A percentile compares a stretch with the other conserved stretches of the same genome.
phyloP scores from a whole-genome alignment of 2,888 invertebrate species.

The Amphipyra tragopoginis region DNA sequence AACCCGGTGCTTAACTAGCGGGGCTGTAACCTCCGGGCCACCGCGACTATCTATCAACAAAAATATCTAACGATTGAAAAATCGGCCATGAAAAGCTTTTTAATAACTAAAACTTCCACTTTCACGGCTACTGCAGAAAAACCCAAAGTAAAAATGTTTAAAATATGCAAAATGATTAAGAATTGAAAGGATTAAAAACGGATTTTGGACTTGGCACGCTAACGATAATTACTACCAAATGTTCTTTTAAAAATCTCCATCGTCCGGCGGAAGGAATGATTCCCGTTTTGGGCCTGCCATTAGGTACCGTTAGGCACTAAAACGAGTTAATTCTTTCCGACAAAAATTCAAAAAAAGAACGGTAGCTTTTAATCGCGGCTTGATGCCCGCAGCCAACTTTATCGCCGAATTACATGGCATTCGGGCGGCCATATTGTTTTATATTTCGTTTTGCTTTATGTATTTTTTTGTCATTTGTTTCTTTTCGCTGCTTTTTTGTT shows the following conservation, averaged over 20 bases:
- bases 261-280: conserved; percentile 41
- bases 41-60: no score
- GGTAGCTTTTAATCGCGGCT: conserved; percentile 56
- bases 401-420: conserved; percentile 56
- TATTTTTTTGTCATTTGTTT: conserved; percentile 42
- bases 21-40: no score
- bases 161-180: conserved; percentile 60
- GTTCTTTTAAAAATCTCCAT: conserved; percentile 62
- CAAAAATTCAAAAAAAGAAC: conserved; percentile 59
- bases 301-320: conserved; percentile 60
- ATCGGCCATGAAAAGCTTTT: conserved; percentile 20
- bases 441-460: conserved; percentile 30
- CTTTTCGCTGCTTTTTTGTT: conserved; percentile 34
- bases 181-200: conserved; percentile 68
- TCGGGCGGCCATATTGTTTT: conserved; percentile 49
- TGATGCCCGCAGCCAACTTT: conserved; percentile 47
- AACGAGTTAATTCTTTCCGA: conserved; percentile 58
- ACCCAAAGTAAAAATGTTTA: conserved; percentile 46
- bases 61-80: neutral
- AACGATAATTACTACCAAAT: conserved; percentile 71
- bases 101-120: conserved; percentile 11
- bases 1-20: no score
- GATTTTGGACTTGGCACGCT: conserved; percentile 61
- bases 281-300: conserved; percentile 56
- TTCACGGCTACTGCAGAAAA: no score